phyloP scores from a whole-genome alignment of 2,113 vertebrate genomes.

The Perognathus longimembris region DNA sequence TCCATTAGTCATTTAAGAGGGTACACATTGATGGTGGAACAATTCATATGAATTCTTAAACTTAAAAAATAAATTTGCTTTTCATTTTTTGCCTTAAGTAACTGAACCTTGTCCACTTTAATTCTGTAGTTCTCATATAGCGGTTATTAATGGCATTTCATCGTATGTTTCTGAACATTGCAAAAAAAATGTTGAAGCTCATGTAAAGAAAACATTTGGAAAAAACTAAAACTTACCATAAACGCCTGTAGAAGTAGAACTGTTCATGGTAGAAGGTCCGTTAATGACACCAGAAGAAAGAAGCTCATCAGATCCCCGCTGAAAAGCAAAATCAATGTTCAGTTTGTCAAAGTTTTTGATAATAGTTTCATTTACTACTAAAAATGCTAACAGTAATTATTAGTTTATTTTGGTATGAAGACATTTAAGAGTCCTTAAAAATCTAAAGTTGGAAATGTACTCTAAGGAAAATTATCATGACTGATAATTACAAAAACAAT shows the following conservation, averaged over 20 bases:
- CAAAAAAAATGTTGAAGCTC: not conserved
- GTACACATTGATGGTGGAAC: not conserved
- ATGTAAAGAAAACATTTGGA: not conserved
- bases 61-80: slow-evolving; percentile 12
- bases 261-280: slow-evolving; percentile 88
- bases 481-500: not conserved
- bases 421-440: slow-evolving; percentile 27
- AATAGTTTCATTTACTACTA: slow-evolving; percentile 46
- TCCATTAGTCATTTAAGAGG: not conserved
- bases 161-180: not conserved
- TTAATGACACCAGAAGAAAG: slow-evolving; percentile 85
- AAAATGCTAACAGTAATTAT: slow-evolving; percentile 49
- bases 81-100: slow-evolving; percentile 25
- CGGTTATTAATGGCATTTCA: not conserved
- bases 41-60: slow-evolving; percentile 8
- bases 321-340: slow-evolving; percentile 79
- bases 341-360: slow-evolving; percentile 53
- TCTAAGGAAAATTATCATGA: slow-evolving; percentile 26
- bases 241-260: slow-evolving; percentile 88
- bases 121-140: not conserved
- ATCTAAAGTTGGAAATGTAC: not conserved
- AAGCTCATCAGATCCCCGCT: slow-evolving; percentile 88
- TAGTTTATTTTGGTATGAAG: slow-evolving; percentile 8
- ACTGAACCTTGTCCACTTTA: not conserved
- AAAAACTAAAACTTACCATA: slow-evolving; percentile 74